These are phyloP conservation scores for Ciconia boyciana DNA, from an alignment of 2,113 vertebrate genomes.

Conservation along the genomic window DNA sequence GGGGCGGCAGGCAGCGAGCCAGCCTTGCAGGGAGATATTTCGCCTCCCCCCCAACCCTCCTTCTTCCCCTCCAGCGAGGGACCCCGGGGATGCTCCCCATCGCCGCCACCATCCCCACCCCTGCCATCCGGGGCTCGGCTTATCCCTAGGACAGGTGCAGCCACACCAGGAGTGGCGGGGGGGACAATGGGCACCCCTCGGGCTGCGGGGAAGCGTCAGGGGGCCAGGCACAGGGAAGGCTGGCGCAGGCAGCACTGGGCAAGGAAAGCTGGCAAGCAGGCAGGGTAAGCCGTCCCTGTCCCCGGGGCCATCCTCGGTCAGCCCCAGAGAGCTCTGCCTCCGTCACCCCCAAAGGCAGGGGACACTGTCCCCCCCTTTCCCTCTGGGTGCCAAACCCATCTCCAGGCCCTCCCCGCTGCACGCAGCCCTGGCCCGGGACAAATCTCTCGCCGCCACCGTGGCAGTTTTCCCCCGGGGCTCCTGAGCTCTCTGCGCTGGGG, in stretches of 20 bases:
- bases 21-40: not conserved
- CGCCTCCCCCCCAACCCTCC: not conserved
- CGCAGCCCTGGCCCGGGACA: rapidly evolving
- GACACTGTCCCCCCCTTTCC: not conserved
- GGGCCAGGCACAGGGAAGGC: not conserved
- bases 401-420: rapidly evolving
- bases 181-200: rapidly evolving
- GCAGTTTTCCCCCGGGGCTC: not conserved
- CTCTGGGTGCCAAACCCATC: not conserved
- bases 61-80: not conserved
- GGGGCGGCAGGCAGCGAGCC: not conserved
- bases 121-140: not conserved
- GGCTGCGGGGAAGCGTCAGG: not conserved
- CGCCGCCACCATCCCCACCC: rapidly evolving
- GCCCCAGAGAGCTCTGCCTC: not conserved
- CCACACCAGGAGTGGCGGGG: rapidly evolving
- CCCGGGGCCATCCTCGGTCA: not conserved
- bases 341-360: not conserved
- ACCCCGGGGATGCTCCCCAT: not conserved
- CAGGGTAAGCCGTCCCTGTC: not conserved
- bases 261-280: not conserved
- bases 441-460: rapidly evolving
- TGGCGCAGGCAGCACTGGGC: not conserved
- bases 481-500: rapidly evolving
- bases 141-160: not conserved